Base-by-base conservation (phyloP, 2,888 invertebrate genomes). In the Apamea crenata region DNA sequence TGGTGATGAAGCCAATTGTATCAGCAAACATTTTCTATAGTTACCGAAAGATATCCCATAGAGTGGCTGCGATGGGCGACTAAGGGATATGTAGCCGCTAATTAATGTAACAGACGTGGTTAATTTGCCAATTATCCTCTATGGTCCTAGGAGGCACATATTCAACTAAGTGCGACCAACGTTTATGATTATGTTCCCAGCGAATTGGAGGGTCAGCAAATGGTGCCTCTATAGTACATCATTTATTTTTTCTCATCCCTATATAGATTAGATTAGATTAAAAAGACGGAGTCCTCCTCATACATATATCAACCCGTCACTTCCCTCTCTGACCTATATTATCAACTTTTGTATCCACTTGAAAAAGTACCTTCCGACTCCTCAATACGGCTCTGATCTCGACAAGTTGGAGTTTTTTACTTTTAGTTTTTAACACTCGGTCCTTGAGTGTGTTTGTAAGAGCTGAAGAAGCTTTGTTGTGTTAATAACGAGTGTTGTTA, bases 321-420 rank as follows among this genome's bases (percentile, higher is more conserved):
- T 14, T 18, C 18, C 0, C 8, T 61, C 50, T 40, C 32, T 29
- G 21, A 53, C 21, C 16, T 65, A 75, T 1, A 53, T 63, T 63
- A 66, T 16, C 21, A 44, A 76, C 65, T 67, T 74, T n/a, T 56
- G 36, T 25, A 67, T 67, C 77, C 25, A n/a, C 40, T 50, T 61
- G n/a, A 63, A 63, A 10, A 63, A 63, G 50, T 63, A 63, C 63
- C 32, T 65, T 72, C 53, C 25, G 29, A 50, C 25, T 29, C 47
- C n/a, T 78, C 56, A 76, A 76, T 66, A 66, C 16, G 32, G 47
- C 10, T 25, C n/a, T 65, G 65, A n/a, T 47, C 18, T 29, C n/a
- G 29, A 59, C 47, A 47, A 47, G 32, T n/a, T 12, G 32, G n/a
- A 77, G 21, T 25, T 66, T 56, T 65, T 32, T 65, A 76, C 77